phyloP scores from a whole-genome alignment of 2,113 vertebrate genomes.

The Solea senegalensis region DNA sequence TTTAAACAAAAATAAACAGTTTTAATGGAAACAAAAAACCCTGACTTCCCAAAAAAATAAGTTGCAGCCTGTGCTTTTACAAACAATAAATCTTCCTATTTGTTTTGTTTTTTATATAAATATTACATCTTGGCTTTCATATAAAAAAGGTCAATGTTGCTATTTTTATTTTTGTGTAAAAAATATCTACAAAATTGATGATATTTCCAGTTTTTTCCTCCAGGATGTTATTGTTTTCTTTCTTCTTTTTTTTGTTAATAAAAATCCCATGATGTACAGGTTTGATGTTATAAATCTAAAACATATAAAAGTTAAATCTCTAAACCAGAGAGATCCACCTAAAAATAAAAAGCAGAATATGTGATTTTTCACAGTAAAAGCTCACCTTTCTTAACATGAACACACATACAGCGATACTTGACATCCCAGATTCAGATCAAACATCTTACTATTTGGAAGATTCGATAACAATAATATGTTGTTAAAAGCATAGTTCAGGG shows the following conservation, averaged over 20 bases:
- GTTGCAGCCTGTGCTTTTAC: constrained; percentile 62
- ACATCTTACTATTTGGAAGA: constrained; percentile 1
- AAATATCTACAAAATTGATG: constrained; percentile 57
- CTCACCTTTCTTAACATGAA: constrained; percentile 8
- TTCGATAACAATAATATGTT: neutral
- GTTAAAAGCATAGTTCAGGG: too few relatives aligned
- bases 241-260: too few relatives aligned
- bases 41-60: constrained; percentile 51
- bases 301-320: constrained; percentile 39
- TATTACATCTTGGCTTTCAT: constrained; percentile 69
- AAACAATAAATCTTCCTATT: constrained; percentile 66
- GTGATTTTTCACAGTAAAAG: constrained; percentile 72
- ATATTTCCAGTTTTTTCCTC: constrained; percentile 73
- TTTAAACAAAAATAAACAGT: constrained; percentile 34
- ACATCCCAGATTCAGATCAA: constrained; percentile 1
- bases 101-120: constrained; percentile 54
- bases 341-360: constrained; percentile 20
- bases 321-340: constrained; percentile 58
- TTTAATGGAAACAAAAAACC: constrained; percentile 46
- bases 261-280: constrained; percentile 10
- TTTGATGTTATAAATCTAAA: constrained; percentile 32
- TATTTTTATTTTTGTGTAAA: constrained; percentile 36
- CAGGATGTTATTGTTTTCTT: constrained; percentile 54
- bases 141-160: constrained; percentile 55
- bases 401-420: constrained; percentile 9